Conservation (phyloP, 2,113 vertebrate genomes). For the Entomyzon cyanotis region DNA sequence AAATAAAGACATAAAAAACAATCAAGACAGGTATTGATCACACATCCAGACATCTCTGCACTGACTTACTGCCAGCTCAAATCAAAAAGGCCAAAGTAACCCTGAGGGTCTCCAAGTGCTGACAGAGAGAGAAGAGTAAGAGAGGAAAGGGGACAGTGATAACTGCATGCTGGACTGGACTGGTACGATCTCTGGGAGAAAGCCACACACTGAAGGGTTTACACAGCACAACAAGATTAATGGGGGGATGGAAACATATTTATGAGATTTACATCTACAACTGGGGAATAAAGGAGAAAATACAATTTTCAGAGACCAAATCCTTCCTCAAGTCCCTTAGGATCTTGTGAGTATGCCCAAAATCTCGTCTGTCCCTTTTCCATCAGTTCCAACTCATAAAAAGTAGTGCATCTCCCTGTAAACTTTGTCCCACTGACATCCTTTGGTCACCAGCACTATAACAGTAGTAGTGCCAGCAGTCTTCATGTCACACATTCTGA, state of each 20-base stretch:
- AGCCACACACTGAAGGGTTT: background rate
- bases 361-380: background rate
- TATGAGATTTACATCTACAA: background rate
- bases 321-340: background rate
- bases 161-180: background rate
- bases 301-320: background rate
- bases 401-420: background rate
- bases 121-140: background rate
- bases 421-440: background rate
- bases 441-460: background rate
- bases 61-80: background rate
- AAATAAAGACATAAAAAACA: slow-evolving; percentile 9
- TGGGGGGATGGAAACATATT: background rate
- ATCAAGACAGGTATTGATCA: background rate
- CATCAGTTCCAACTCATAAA: background rate
- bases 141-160: background rate
- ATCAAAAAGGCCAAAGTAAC: background rate
- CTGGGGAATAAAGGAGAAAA: background rate
- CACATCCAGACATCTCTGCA: background rate
- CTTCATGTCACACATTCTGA: background rate
- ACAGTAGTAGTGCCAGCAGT: background rate
- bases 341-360: background rate
- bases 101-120: background rate
- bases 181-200: background rate
- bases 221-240: background rate